Conservation (phyloP, 2,797 vertebrate species). For the Sternotherus odoratus region DNA sequence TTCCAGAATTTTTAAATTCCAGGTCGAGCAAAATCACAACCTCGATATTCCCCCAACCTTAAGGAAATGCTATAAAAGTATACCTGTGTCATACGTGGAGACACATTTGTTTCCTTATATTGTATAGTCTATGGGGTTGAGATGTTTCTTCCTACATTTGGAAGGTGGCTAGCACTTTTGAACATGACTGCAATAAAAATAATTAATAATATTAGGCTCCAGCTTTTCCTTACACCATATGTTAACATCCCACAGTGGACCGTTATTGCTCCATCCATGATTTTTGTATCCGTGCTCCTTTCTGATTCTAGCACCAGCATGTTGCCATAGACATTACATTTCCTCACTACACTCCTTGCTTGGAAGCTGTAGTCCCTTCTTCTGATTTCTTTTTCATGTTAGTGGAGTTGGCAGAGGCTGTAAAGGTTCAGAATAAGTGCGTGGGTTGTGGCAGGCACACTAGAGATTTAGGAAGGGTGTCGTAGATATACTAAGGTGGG, state of each 20-base stretch:
- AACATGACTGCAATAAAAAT: background rate
- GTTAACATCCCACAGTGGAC: background rate
- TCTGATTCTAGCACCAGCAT: background rate
- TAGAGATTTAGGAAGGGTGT: background rate
- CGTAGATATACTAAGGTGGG: background rate
- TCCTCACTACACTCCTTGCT: background rate
- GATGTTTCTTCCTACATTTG: background rate
- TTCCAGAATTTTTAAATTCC: background rate
- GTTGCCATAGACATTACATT: background rate
- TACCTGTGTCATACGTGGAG: background rate
- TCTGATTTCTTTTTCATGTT: background rate
- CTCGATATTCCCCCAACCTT: background rate
- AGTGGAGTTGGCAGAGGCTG: background rate
- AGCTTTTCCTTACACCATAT: fast-evolving
- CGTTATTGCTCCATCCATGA: fast-evolving
- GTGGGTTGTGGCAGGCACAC: background rate
- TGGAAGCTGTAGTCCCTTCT: background rate
- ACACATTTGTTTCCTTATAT: background rate
- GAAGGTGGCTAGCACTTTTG: background rate
- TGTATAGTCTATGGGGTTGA: background rate
- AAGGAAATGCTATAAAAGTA: background rate
- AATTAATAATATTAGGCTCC: background rate
- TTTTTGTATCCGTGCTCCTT: background rate
- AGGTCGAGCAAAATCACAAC: background rate
- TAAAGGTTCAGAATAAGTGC: too few relatives aligned